Percentiles rank a stretch among this genome's conserved stretches.
Conservation (phyloP, 2,797 vertebrate genomes). For the Fringilla coelebs region DNA sequence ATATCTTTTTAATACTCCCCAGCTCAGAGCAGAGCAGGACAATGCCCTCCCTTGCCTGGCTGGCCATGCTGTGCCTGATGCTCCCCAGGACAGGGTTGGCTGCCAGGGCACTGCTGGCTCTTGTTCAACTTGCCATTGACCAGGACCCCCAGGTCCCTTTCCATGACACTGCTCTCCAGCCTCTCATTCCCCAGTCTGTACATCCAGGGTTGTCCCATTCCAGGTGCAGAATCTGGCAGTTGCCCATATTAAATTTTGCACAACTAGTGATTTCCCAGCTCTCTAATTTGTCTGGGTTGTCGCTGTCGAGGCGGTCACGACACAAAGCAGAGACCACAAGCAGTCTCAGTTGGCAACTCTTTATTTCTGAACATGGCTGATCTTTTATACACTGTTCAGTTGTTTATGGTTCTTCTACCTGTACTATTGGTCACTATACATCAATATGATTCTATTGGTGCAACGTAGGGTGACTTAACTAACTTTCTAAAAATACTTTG, state of each 20-base stretch:
- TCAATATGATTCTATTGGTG: too few relatives aligned
- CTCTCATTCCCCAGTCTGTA: fast-evolving
- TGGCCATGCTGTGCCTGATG: background rate
- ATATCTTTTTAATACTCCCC: background rate
- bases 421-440: too few relatives aligned
- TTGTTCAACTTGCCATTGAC: fast-evolving
- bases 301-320: too few relatives aligned
- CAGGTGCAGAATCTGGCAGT: background rate
- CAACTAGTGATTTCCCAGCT: too few relatives aligned
- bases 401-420: too few relatives aligned
- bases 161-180: background rate
- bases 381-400: too few relatives aligned
- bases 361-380: too few relatives aligned
- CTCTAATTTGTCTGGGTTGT: background rate
- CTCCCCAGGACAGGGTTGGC: fast-evolving
- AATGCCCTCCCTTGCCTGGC: background rate
- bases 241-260: background rate
- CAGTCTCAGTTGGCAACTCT: too few relatives aligned
- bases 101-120: background rate
- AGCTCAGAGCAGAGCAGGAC: fast-evolving
- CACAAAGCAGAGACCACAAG: too few relatives aligned
- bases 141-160: fast-evolving
- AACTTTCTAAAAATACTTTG: too few relatives aligned
- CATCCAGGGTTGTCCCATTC: background rate
- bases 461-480: too few relatives aligned